Base-by-base conservation (phyloP, 2,797 vertebrate species). In the Megaceryle alcyon region DNA sequence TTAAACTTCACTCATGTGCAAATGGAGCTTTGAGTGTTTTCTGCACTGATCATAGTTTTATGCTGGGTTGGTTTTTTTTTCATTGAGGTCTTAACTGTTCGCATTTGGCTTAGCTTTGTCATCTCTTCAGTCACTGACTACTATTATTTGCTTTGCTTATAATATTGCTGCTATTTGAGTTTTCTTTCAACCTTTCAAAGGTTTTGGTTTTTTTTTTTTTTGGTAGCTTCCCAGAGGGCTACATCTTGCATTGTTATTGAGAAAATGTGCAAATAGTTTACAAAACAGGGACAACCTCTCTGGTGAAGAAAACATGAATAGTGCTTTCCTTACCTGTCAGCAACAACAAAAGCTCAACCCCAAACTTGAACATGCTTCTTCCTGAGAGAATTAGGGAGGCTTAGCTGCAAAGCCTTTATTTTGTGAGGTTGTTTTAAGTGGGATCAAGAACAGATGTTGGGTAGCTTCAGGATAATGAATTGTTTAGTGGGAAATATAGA, bases 371-470 rank as follows among this genome's bases (percentile, higher is more conserved):
- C 31, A 13, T 53, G 10, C 48, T 54, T 82, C 31, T 90, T 82
- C 73, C 44, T 76, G 41, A 54, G 53, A 86, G 48, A 92, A 49
- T 78, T 78, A 65, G 46, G 57, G 41, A 91, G 41, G 7, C 28
- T 92, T 88, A 93, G 44, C 43, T 88, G 28, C 65, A 93, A 87
- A 78, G 44, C 33, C 26, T 70, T 83, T 85, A 22, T 82, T 93
- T 89, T 81, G 25, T 83, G 76, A 66, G 12, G 35, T 82, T 82
- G 33, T 80, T 89, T 87, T 75, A 95, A 92, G 26, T 69, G 37
- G 41, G 37, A 72, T 93, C 94, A 86, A 69, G 61, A 95, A 26
- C 79, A 93, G 81, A 84, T 92, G 81, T 61, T 93, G 60, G 5
- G 16, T 85, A 71, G 33, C 75, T 96, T 88, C 21, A 20, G 56